Base-by-base conservation (phyloP, 2,888 invertebrate genomes). In the Tanypteryx hageni region DNA sequence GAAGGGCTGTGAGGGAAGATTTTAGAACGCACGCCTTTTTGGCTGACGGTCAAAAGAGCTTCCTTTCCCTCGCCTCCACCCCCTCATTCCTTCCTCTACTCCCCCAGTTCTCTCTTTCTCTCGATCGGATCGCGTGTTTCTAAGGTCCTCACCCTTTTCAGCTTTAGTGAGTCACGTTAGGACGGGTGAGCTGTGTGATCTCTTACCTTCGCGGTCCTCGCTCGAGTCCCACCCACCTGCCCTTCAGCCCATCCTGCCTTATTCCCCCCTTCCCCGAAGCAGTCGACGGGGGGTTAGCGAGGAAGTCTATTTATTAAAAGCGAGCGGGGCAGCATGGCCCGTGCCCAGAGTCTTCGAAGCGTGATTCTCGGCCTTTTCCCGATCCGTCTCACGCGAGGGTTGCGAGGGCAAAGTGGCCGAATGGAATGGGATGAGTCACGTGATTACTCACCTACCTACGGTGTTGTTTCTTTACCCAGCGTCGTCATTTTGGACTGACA, bases 81-180 rank as follows among this genome's bases (percentile, higher is more conserved):
- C 44, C 44, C 44, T 44, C 44, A 3, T 44, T 44, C 44, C 5
- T 5, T 44, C 3, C 44, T 44, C 44, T 44, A 1, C 44, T 44
- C 44, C 44, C 44, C 44, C 5, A 1, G 44, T 44, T 44, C 44
- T 44, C 44, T 44, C 44, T n/a, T n/a, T 44, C 68, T 68, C 68
- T 68, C 68, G 68, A 68, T 68, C 18, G 9, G 68, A 68, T 76
- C 76, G 76, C 76, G 76, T 76, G 76, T 27, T 76, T 27, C 27
- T 76, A 27, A 76, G 76, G 76, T 76, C 76, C 76, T 76, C 76
- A 76, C 76, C 76, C 76, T 76, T 68, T 68, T 68, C 68, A 68
- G 76, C 76, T 76, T 76, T 27, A 76, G 76, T 76, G 76, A 76
- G 76, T 76, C 76, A 76, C 76, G 22, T 27, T 27, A 27, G 76